Evolutionary conservation across 1,140 invertebrate genomes (phyloP), one percentile per base, ranked within the genome.

Genomic region (Centruroides sculpturatus): DNA sequence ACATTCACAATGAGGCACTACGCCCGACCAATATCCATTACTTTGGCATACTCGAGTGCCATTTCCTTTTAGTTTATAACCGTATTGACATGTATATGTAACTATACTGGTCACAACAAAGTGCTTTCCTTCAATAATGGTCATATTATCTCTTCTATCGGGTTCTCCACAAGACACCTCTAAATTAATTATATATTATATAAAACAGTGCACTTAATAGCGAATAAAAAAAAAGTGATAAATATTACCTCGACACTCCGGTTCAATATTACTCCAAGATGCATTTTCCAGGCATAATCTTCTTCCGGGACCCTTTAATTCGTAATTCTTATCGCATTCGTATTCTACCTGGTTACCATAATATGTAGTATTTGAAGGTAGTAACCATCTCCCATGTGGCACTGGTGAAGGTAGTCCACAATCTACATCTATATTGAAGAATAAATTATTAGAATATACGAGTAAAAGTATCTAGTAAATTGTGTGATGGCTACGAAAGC

Each of bases 311-410:
- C 69, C 71, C 61, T 86, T 86, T 5, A 93, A 72, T 70, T 86
- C 82, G 74, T 82, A 94, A 67, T 92, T 86, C 3, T 80, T 72
- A 41, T 89, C 79, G 70, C 92, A 95, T 63, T 86, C 83, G 69
- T 94, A 94, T 4, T 90, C 76, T 0, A 82, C 87, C 1, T 85
- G 82, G 3, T 86, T 85, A 2, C 89, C 87, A 66, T 92, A 91
- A 69, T 89, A 89, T 0, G 89, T 92, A 13, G 67, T 64, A 47
- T 69, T 68, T 3, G 59, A 64, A 13, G 63, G 61, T 1, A 69
- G 55, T 10, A 69, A 52, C 68, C 68, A 69, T 11, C 64, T 59
- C 4, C 69, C 69, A 56, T 69, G 63, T 11, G 66, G 53, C 3
- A 70, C 60, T 5, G 66, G 60, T 9, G 57, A 36, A 0, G 69